These are phyloP conservation scores for Agrochola circellaris DNA, from an alignment of 2,888 invertebrate species.

Conservation along the genomic window DNA sequence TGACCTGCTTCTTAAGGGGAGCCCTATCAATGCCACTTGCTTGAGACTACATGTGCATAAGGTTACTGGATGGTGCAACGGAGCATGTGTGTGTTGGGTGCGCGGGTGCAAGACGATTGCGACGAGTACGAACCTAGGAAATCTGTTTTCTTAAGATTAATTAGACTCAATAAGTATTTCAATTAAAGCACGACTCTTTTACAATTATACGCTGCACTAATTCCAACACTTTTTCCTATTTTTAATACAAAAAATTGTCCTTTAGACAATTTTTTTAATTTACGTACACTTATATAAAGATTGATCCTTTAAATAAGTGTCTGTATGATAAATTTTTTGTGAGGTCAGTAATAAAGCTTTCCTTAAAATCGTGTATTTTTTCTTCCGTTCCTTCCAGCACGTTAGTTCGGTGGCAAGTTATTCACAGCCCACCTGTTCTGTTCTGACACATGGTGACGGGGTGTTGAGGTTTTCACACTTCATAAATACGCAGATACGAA, in stretches of 20 bases:
- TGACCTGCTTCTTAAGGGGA: constrained; percentile 88
- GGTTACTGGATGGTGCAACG: constrained; percentile 43
- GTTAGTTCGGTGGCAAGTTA: constrained; percentile 29
- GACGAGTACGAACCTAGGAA: too few species aligned
- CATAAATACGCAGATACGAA: constrained; percentile 37
- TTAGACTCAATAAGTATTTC: background rate
- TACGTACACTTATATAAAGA: background rate
- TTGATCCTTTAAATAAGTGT: background rate
- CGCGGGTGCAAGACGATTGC: too few species aligned
- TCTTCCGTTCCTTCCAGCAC: too few species aligned
- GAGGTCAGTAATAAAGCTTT: background rate
- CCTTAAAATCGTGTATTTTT: background rate
- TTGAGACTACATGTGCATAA: constrained; percentile 44
- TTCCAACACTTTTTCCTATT: background rate
- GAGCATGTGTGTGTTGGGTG: too few species aligned
- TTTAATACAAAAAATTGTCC: background rate
- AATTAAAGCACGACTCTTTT: background rate
- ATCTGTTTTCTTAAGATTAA: background rate
- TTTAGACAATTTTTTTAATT: background rate
- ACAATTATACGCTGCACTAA: background rate
- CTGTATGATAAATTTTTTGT: background rate
- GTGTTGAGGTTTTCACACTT: constrained; percentile 40
- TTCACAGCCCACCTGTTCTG: constrained; percentile 53
- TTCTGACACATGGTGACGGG: constrained; percentile 20
- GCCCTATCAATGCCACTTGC: constrained; percentile 71